Evolutionary conservation across 2,113 vertebrate species (phyloP).

Genomic region (Istiophorus platypterus): DNA sequence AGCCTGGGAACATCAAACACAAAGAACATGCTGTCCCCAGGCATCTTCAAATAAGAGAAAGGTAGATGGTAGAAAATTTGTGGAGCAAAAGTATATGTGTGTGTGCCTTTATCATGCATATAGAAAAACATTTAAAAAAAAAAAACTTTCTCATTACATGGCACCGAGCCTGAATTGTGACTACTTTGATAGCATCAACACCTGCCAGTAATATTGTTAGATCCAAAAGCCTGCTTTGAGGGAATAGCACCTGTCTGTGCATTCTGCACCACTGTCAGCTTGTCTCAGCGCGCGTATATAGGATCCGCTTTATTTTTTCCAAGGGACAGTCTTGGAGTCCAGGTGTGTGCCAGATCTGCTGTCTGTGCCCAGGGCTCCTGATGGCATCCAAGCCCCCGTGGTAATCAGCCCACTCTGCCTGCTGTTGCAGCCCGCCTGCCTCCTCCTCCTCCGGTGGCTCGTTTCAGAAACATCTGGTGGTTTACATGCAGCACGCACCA

Average conservation of each 20-base stretch:
- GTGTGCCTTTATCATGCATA: conserved; percentile 24
- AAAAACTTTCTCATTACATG: conserved; percentile 69
- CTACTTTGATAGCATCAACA: conserved; percentile 77
- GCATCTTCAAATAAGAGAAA: conserved; percentile 67
- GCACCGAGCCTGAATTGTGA: conserved; percentile 77
- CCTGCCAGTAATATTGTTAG: conserved; percentile 81
- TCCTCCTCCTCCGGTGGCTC: conserved; percentile 83
- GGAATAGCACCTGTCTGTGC: conserved; percentile 82
- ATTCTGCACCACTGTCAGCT: conserved; percentile 80
- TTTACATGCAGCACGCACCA: conserved; percentile 85
- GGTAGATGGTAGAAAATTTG: conserved; percentile 51
- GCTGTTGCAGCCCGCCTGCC: conserved; percentile 79
- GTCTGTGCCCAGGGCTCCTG: conserved; percentile 83
- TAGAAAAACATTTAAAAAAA: conserved; percentile 41
- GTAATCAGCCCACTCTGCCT: conserved; percentile 85
- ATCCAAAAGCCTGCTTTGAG: conserved; percentile 79
- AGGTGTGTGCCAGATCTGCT: conserved; percentile 83
- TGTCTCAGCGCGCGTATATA: conserved; percentile 77
- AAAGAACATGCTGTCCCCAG: conserved; percentile 76
- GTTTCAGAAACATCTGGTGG: conserved; percentile 85
- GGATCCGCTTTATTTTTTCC: conserved; percentile 81
- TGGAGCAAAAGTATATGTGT: neutral
- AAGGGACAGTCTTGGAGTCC: conserved; percentile 80
- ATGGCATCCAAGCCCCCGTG: conserved; percentile 83
- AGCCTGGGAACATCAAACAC: conserved; percentile 79